Base-by-base conservation (phyloP, 2,113 vertebrate species). In the Larimichthys crocea region DNA sequence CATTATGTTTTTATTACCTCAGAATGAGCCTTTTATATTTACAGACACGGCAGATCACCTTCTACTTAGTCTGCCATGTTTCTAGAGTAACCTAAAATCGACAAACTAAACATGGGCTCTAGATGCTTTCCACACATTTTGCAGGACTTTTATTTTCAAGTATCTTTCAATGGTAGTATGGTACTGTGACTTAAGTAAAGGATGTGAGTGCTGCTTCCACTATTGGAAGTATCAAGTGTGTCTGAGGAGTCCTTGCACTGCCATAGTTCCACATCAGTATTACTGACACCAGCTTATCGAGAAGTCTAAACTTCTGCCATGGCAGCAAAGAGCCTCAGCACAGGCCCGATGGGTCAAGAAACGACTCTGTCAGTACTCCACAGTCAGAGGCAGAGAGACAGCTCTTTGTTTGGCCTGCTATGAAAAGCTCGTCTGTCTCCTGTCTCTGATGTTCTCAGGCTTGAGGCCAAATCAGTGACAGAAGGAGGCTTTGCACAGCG, bases 401-500 rank as follows among this genome's bases (percentile, higher is more conserved):
- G 65, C 80, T 76, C 88, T 89, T 85, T 91, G 89, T 93, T 80
- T 83, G 84, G 76, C 61, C 72, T 48, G 59, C 80, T 35, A 67
- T 91, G 87, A 92, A 88, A 90, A 72, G 74, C 92, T 86, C 50
- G 74, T 86, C 79, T 91, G 86, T 92, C 83, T 89, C 59, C 68
- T 48, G 67, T 78, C 79, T 91, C 77, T 88, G 86, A 90, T 91
- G 85, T 83, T 76, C 75, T 84, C 44, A 69, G 92, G 88, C 92
- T 83, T 26, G 17, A 52, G 74, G 86, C 89, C 89, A 91, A 90
- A 67, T 74, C 82, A 7, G 76, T 79, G 81, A 87, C 89, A 87
- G 92, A 83, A 86, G 86, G 76, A 92, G 88, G 50, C 85, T 82
- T 83, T 82, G 81, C 89, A 66, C 82, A 78, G 69, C 48, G 9